Conservation (phyloP, 2,888 invertebrate genomes). For the Archaeoteleia sp. region DNA sequence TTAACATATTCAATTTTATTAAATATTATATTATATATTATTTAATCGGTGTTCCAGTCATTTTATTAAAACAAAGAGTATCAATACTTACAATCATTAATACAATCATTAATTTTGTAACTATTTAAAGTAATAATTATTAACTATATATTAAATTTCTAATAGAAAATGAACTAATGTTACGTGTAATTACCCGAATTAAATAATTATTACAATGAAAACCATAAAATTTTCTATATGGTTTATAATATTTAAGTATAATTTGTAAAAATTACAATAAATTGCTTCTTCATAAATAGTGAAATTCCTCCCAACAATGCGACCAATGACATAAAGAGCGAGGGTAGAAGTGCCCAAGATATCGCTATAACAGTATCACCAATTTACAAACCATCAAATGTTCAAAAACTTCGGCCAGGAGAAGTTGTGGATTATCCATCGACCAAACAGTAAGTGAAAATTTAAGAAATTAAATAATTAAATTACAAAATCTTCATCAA, state of each 20-base stretch:
- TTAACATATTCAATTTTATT: too few species aligned
- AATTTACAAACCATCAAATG: conserved; percentile 58
- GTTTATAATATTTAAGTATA: neutral
- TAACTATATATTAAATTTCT: neutral
- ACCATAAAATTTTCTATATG: neutral
- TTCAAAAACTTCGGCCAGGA: conserved; percentile 61
- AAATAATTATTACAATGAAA: too few species aligned
- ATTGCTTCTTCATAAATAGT: conserved; percentile 1
- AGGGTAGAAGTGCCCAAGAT: conserved; percentile 60
- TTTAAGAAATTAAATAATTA: too few species aligned
- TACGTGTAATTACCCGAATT: neutral
- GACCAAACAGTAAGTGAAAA: conserved; percentile 58
- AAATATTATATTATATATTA: too few species aligned
- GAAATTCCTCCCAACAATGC: conserved; percentile 1
- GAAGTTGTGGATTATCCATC: conserved; percentile 65
- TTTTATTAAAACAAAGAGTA: too few species aligned
- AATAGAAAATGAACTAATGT: neutral
- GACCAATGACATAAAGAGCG: conserved; percentile 12
- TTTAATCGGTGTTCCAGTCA: too few species aligned
- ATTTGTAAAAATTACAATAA: neutral
- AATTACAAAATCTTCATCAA: too few species aligned
- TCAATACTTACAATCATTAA: too few species aligned
- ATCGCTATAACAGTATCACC: conserved; percentile 64
- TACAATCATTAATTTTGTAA: too few species aligned
- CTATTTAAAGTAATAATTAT: neutral